A percentile compares a stretch with the other conserved stretches of the same genome.
Conservation (phyloP, 1,140 invertebrate species). For the Anthonomus grandis region DNA sequence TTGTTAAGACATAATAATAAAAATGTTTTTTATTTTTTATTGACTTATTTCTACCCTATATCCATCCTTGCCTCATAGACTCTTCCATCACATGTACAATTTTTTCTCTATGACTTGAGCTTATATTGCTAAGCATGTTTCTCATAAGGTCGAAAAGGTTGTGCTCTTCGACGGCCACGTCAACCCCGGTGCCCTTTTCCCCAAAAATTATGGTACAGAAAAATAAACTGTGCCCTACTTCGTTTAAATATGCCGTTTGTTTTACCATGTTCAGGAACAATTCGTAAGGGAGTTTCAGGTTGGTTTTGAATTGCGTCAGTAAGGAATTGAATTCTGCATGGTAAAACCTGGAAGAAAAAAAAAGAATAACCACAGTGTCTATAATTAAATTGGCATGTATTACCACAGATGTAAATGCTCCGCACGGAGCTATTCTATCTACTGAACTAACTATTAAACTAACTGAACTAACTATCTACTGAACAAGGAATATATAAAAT, state of each 20-base stretch:
- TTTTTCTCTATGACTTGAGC: constrained; percentile 6
- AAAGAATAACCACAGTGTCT: no score
- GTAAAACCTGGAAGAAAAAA: constrained; percentile 10
- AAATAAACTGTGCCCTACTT: neutral
- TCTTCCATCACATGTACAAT: no score
- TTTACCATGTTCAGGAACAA: neutral
- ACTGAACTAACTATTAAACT: no score
- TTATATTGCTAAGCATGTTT: constrained; percentile 4
- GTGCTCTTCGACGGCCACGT: neutral
- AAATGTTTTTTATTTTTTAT: no score
- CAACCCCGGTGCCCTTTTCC: neutral
- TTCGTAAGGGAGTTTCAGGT: constrained; percentile 1
- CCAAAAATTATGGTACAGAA: constrained; percentile 14
- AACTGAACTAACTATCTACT: no score
- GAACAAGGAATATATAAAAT: no score
- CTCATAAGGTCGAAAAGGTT: neutral
- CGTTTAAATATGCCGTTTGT: neutral
- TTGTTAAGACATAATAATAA: no score
- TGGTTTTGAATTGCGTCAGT: neutral
- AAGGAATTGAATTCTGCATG: constrained; percentile 12
- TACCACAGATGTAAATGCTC: no score
- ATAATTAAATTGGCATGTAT: no score
- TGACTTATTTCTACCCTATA: no score
- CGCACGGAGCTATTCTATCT: no score
- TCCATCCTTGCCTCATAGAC: no score